These are phyloP conservation scores for Anas acuta DNA, from an alignment of 2,797 vertebrate species.

Conservation along the genomic window DNA sequence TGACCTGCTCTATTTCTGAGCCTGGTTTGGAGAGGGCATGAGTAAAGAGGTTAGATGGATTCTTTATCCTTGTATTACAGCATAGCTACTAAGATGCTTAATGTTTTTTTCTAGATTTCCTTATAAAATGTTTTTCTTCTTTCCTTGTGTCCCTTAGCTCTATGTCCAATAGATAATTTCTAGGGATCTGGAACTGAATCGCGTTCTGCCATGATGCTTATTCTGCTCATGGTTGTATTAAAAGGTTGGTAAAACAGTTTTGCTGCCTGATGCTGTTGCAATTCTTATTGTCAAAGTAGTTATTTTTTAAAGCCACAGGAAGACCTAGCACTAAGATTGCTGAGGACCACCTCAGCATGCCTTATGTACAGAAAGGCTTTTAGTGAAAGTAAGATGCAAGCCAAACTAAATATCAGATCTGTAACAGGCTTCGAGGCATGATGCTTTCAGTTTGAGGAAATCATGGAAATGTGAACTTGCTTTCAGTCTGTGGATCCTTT, in stretches of 20 bases:
- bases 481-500: background rate
- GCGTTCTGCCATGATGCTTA: background rate
- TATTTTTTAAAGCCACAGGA: background rate
- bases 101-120: background rate
- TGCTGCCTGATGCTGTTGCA: background rate
- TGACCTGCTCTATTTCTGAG: constrained; percentile 44
- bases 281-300: background rate
- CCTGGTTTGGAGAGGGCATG: background rate
- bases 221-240: background rate
- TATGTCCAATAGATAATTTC: background rate
- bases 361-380: background rate
- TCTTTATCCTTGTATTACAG: background rate
- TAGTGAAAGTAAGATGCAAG: background rate
- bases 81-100: background rate
- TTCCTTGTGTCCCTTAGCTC: background rate
- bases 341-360: background rate
- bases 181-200: background rate
- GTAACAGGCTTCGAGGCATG: background rate
- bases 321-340: background rate
- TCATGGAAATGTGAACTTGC: background rate
- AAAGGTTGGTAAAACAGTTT: background rate
- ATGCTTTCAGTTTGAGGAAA: background rate
- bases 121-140: background rate
- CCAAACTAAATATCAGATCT: background rate
- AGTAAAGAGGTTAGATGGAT: background rate